Evolutionary conservation across 2,113 vertebrate species (phyloP).

Genomic region (Limanda limanda): DNA sequence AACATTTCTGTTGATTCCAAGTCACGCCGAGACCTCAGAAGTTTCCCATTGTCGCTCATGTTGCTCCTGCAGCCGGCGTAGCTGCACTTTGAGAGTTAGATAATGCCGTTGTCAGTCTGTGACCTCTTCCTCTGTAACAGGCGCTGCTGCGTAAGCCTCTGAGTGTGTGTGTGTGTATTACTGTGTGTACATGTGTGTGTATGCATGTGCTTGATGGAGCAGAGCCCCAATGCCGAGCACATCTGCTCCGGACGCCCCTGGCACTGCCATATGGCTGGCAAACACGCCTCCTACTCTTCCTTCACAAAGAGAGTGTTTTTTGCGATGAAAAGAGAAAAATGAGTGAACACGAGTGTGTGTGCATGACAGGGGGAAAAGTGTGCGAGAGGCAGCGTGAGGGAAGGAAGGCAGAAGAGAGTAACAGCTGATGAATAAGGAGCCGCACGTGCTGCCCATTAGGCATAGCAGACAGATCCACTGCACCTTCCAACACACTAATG

Average conservation of each 20-base stretch:
- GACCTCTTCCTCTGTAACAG: constrained; percentile 69
- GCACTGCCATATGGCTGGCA: constrained; percentile 77
- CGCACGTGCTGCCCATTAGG: constrained; percentile 65
- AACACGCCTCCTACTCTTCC: constrained; percentile 62
- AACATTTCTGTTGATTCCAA: not conserved
- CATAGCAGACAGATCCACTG: constrained; percentile 29
- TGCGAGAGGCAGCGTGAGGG: constrained; percentile 27
- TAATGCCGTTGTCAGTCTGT: constrained; percentile 64
- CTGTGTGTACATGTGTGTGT: constrained; percentile 35
- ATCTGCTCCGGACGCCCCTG: constrained; percentile 78
- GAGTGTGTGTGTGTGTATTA: constrained; percentile 18
- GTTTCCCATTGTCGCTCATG: constrained; percentile 9
- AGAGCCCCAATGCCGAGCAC: constrained; percentile 73
- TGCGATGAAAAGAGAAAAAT: constrained; percentile 55
- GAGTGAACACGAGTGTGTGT: constrained; percentile 45
- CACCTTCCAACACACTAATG: constrained; percentile 36
- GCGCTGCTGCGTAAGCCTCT: constrained; percentile 31
- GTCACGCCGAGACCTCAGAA: constrained; percentile 9
- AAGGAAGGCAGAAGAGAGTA: constrained; percentile 49
- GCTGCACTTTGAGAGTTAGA: constrained; percentile 48
- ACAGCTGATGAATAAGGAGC: constrained; percentile 69
- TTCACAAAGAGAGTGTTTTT: constrained; percentile 60
- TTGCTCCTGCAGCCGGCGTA: constrained; percentile 6
- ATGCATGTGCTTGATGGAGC: constrained; percentile 68
- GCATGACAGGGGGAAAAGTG: constrained; percentile 17